Conservation (phyloP, 2,113 vertebrate species). For the Pseudorasbora parva region DNA sequence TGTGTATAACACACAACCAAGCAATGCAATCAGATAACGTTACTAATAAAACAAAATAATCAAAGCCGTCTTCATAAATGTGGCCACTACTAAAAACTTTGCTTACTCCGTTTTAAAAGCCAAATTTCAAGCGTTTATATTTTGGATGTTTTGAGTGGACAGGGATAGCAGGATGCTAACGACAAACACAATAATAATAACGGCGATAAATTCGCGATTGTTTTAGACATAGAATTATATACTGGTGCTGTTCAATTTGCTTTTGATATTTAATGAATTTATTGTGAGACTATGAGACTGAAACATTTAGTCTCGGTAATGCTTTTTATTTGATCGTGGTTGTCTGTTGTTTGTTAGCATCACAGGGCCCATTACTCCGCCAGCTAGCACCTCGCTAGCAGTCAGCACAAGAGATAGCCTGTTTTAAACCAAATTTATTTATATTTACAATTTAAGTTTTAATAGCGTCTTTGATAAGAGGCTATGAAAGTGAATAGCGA, state of each 20-base stretch:
- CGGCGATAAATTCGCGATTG: not conserved
- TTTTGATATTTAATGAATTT: not conserved
- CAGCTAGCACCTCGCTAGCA: constrained; percentile 22
- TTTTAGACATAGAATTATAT: not conserved
- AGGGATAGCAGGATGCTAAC: not conserved
- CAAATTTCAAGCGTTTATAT: not conserved
- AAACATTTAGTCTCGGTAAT: constrained; percentile 23
- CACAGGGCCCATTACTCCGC: constrained; percentile 17
- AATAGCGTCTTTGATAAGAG: not conserved
- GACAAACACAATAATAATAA: constrained; percentile 4
- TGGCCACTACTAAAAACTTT: not conserved
- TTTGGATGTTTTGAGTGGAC: constrained; percentile 16
- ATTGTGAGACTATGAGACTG: not conserved
- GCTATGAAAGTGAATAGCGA: not conserved
- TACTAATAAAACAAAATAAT: not conserved
- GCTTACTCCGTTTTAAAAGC: not conserved
- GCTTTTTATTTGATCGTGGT: constrained; percentile 1
- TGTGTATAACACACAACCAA: too few species aligned
- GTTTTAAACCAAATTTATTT: not conserved
- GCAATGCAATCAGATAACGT: not conserved
- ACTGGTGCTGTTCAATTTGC: not conserved
- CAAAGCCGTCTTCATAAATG: not conserved
- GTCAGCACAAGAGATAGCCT: not conserved
- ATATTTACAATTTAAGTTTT: not conserved
- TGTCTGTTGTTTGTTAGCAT: constrained; percentile 8